Conservation (phyloP, 2,113 vertebrate genomes). For the Chrysochloris asiatica region DNA sequence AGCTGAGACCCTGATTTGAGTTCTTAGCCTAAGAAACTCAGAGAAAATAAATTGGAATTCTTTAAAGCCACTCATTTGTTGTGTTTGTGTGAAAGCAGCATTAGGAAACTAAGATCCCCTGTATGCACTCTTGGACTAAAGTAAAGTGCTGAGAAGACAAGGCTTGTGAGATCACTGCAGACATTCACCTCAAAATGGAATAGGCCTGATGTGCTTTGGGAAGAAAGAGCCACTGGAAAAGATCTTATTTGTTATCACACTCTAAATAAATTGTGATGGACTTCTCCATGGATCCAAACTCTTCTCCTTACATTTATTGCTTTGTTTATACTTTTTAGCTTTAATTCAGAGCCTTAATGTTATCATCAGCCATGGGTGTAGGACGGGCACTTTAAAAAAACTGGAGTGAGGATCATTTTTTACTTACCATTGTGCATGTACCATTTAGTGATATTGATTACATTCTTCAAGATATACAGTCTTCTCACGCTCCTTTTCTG, state of each 20-base stretch:
- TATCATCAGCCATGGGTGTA: too few relatives aligned
- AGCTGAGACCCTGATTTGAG: background rate
- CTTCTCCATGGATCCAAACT: background rate
- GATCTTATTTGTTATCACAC: too few relatives aligned
- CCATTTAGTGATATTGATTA: too few relatives aligned
- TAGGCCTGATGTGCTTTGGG: background rate
- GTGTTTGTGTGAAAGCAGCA: too few relatives aligned
- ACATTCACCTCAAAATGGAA: background rate
- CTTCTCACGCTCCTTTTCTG: too few relatives aligned
- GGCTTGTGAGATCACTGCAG: background rate
- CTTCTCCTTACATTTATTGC: fast-evolving
- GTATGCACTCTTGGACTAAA: background rate
- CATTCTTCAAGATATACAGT: too few relatives aligned
- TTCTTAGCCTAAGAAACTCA: background rate
- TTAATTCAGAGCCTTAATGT: too few relatives aligned
- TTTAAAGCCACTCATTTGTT: too few relatives aligned
- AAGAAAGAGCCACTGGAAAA: background rate
- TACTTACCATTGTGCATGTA: too few relatives aligned
- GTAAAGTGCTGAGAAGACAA: background rate
- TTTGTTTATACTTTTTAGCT: background rate
- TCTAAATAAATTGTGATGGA: background rate
- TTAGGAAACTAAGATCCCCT: background rate
- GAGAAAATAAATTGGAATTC: too few relatives aligned
- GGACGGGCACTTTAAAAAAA: too few relatives aligned
- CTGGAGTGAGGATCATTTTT: too few relatives aligned